These are phyloP conservation scores for Sphinx pinastri DNA, from an alignment of 2,888 invertebrate genomes.

Conservation along the genomic window DNA sequence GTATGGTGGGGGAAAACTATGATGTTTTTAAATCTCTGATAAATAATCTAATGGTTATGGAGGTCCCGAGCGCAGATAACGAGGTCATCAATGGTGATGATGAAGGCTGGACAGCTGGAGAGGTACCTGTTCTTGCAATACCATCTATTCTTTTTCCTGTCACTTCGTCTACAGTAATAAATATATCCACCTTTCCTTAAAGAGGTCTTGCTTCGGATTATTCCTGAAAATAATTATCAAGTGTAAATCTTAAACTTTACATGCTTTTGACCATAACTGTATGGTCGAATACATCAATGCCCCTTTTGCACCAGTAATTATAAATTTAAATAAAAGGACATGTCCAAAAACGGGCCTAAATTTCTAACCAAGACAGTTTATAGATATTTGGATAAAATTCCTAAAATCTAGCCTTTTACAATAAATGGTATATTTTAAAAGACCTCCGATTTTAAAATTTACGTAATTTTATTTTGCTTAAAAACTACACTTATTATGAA, in stretches of 20 bases:
- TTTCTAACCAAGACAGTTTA: too few species aligned
- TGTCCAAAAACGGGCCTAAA: too few species aligned
- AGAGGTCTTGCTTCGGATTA: conserved; percentile 16
- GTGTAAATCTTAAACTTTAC: background rate
- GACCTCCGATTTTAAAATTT: too few species aligned
- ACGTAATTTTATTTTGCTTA: too few species aligned
- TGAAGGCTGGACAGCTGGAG: conserved; percentile 18
- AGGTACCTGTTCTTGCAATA: conserved; percentile 25
- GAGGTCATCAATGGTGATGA: conserved; percentile 8
- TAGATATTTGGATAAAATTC: too few species aligned
- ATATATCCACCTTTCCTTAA: conserved; percentile 21
- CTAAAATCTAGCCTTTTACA: too few species aligned
- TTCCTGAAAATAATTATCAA: background rate
- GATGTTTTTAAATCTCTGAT: background rate
- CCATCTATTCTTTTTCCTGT: conserved; percentile 22
- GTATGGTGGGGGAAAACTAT: too few species aligned
- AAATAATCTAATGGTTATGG: conserved; percentile 6
- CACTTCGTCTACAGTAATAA: conserved; percentile 27
- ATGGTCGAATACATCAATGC: background rate
- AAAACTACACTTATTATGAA: too few species aligned
- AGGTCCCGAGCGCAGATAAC: conserved; percentile 9
- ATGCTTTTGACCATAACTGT: too few species aligned
- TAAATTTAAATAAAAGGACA: background rate
- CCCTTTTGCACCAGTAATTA: background rate
- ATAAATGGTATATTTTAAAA: too few species aligned